These are phyloP conservation scores for Cyanocitta stelleri DNA, from an alignment of 2,113 vertebrate species.

Conservation along the genomic window DNA sequence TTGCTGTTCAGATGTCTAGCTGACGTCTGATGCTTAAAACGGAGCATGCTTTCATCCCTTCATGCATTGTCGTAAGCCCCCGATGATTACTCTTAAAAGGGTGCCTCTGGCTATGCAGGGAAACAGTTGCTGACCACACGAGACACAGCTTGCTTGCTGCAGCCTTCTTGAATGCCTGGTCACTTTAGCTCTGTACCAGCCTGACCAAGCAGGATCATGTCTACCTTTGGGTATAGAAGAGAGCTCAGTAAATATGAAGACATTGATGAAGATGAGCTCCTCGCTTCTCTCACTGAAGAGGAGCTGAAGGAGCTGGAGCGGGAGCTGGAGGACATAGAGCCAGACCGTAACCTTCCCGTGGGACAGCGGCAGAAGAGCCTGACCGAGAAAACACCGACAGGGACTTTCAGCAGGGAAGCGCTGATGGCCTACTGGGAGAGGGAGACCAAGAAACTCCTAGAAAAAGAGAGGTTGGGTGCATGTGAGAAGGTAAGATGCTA, in stretches of 20 bases:
- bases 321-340: conserved; percentile 91
- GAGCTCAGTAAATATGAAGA: conserved; percentile 98
- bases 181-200: conserved; percentile 17
- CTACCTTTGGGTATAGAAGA: conserved; percentile 91
- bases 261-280: conserved; percentile 94
- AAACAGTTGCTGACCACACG: conserved; percentile 74
- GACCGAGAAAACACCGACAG: conserved; percentile 92
- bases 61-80: conserved; percentile 77
- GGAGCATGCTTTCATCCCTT: conserved; percentile 86
- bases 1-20: conserved; percentile 87
- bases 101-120: conserved; percentile 71
- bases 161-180: conserved; percentile 60
- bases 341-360: conserved; percentile 85
- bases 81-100: conserved; percentile 85
- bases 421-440: conserved; percentile 96
- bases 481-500: conserved; percentile 70
- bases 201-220: conserved; percentile 80
- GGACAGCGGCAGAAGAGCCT: conserved; percentile 92
- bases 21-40: conserved; percentile 91
- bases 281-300: conserved; percentile 89
- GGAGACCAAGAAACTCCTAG: conserved; percentile 88
- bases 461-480: conserved; percentile 81
- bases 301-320: conserved; percentile 93
- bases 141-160: conserved; percentile 22
- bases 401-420: conserved; percentile 91